Base-by-base conservation (phyloP, 2,113 vertebrate species). In the Ailurus styani region DNA sequence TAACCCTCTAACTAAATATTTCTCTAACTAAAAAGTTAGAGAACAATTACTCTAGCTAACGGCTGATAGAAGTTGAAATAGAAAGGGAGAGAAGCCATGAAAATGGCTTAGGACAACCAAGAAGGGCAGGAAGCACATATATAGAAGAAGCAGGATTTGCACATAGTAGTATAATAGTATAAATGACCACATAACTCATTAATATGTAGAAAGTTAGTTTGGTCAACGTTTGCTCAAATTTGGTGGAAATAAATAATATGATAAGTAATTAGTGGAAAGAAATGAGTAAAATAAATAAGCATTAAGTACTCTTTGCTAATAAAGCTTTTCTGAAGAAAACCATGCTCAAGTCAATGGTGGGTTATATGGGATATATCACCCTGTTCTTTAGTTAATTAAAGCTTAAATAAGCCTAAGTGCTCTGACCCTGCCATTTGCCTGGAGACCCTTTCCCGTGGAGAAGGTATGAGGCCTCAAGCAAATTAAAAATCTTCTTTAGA, bases 401-500 rank as follows among this genome's bases (percentile, higher is more conserved):
- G n/a, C 37, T 82, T 37, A 31, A 64, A 54, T 64, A 68, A 88
- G 2, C 20, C 3, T 14, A 79, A n/a, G 31, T 31, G 5, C 5
- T 62, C 11, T 6, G 6, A 75, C 23, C 15, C 9, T 82, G 45
- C 25, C 42, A 13, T 73, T 82, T 52, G n/a, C n/a, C 11, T 88
- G 37, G 42, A 37, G 25, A 52, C 70, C 50, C 18, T 40, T 93
- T 94, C 83, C 64, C 75, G 20, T 57, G 18, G 45, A 66, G 40
- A 93, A 72, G 18, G 7, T 29, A 0, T 23, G 47, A 95, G 25
- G 4, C 82, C 23, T 73, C 52, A 54, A 11, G 82, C 60, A 94
- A 94, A 93, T n/a, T 34, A 55, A 54, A 85, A 94, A 47, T 82
- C 42, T 90, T 96, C n/a, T 78, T 55, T 81, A 88, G 6, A 91